Conservation (phyloP, 2,888 invertebrate genomes). For the Agrochola lychnidis region DNA sequence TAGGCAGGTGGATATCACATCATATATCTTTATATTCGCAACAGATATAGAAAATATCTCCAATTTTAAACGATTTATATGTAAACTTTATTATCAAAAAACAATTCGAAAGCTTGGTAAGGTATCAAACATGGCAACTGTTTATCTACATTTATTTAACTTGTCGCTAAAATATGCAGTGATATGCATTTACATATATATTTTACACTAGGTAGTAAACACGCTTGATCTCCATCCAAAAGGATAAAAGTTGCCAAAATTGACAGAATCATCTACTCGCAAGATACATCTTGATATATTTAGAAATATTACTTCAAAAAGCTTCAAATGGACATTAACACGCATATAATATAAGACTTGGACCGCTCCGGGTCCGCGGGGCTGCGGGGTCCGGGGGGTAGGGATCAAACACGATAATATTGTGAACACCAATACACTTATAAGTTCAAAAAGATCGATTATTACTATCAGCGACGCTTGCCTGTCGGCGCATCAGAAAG, state of each 20-base stretch:
- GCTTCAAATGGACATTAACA: constrained; percentile 63
- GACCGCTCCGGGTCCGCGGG: constrained; percentile 10
- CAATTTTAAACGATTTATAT: constrained; percentile 44
- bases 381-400: background rate
- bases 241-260: constrained; percentile 63
- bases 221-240: constrained; percentile 21
- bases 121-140: constrained; percentile 59
- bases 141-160: constrained; percentile 52
- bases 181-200: constrained; percentile 20
- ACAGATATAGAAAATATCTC: constrained; percentile 62
- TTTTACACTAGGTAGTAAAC: constrained; percentile 12
- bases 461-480: constrained; percentile 39
- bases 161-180: constrained; percentile 35
- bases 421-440: constrained; percentile 75
- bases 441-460: constrained; percentile 62
- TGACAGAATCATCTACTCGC: constrained; percentile 49
- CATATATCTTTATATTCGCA: constrained; percentile 67
- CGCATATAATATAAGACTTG: constrained; percentile 34
- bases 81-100: constrained; percentile 62
- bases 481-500: constrained; percentile 43
- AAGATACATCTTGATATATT: constrained; percentile 53
- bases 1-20: constrained; percentile 70
- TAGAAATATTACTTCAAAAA: constrained; percentile 63
- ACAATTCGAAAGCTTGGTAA: constrained; percentile 64
- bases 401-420: constrained; percentile 48